Percentiles rank a stretch among this genome's conserved stretches.
Conservation (phyloP, 2,888 invertebrate species). For the Nymphalis polychloros region DNA sequence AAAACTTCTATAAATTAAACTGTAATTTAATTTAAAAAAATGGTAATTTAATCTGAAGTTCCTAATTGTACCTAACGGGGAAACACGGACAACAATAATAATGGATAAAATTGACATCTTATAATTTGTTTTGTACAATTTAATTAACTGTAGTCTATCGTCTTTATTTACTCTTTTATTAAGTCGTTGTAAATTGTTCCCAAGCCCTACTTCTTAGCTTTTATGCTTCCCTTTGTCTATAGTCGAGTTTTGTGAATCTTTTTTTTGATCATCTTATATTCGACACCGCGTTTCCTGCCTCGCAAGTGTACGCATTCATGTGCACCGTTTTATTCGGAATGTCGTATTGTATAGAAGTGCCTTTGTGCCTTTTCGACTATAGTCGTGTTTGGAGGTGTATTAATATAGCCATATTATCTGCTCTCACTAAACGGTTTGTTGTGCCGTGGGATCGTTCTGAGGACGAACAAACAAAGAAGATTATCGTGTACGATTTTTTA, state of each 20-base stretch:
- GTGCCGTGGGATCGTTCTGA: constrained; percentile 60
- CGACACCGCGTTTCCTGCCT: constrained; percentile 79
- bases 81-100: too few species aligned
- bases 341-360: constrained; percentile 65
- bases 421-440: constrained; percentile 48
- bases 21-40: too few species aligned
- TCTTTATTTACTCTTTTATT: constrained; percentile 44
- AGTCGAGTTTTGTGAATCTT: constrained; percentile 54
- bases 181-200: constrained; percentile 50
- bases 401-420: constrained; percentile 67
- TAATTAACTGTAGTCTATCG: constrained; percentile 25
- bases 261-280: constrained; percentile 59
- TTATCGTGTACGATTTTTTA: constrained; percentile 31
- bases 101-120: too few species aligned
- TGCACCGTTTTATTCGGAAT: constrained; percentile 57
- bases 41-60: too few species aligned
- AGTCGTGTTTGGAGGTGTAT: constrained; percentile 64
- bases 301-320: constrained; percentile 69
- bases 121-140: constrained; percentile 15
- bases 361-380: constrained; percentile 80
- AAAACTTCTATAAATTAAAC: too few species aligned
- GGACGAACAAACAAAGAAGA: constrained; percentile 36
- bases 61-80: too few species aligned
- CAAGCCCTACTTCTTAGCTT: constrained; percentile 54
- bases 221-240: constrained; percentile 57